Conservation (phyloP, 2,888 invertebrate species). For the Cataglyphis altisquamis region DNA sequence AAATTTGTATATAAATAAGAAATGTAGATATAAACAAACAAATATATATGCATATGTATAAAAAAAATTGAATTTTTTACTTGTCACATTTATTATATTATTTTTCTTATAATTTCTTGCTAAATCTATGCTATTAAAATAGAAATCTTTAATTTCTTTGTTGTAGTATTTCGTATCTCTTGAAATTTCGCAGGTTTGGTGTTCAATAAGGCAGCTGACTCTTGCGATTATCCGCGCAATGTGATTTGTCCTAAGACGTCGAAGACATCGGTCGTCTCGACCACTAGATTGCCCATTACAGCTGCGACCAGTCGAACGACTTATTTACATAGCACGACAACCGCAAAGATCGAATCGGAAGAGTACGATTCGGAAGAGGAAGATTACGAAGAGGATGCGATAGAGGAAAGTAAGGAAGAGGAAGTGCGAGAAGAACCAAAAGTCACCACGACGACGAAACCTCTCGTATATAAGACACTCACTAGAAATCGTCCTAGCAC, state of each 20-base stretch:
- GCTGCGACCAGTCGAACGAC: slow-evolving; percentile 87
- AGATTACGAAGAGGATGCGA: slow-evolving; percentile 87
- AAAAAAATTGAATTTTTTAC: neutral
- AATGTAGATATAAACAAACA: neutral
- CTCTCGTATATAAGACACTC: slow-evolving; percentile 83
- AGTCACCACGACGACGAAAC: slow-evolving; percentile 77
- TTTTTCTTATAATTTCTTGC: neutral
- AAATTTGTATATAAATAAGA: neutral
- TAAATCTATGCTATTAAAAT: neutral
- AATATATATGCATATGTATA: neutral
- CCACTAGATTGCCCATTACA: slow-evolving; percentile 85
- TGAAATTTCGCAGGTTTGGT: slow-evolving; percentile 89
- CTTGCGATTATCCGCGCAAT: slow-evolving; percentile 96
- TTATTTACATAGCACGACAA: slow-evolving; percentile 86
- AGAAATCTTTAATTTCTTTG: neutral
- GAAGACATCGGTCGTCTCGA: slow-evolving; percentile 86
- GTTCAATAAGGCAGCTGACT: slow-evolving; percentile 96
- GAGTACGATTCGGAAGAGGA: slow-evolving; percentile 86
- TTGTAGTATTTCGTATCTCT: neutral
- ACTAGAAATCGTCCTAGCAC: slow-evolving; percentile 80
- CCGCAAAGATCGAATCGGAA: slow-evolving; percentile 85
- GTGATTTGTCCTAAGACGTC: slow-evolving; percentile 91
- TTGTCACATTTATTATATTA: neutral
- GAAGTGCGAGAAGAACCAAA: slow-evolving; percentile 87
- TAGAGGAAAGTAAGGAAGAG: slow-evolving; percentile 86